These are phyloP conservation scores for Andrena trimmerana DNA, from an alignment of 2,888 invertebrate species.

Conservation along the genomic window DNA sequence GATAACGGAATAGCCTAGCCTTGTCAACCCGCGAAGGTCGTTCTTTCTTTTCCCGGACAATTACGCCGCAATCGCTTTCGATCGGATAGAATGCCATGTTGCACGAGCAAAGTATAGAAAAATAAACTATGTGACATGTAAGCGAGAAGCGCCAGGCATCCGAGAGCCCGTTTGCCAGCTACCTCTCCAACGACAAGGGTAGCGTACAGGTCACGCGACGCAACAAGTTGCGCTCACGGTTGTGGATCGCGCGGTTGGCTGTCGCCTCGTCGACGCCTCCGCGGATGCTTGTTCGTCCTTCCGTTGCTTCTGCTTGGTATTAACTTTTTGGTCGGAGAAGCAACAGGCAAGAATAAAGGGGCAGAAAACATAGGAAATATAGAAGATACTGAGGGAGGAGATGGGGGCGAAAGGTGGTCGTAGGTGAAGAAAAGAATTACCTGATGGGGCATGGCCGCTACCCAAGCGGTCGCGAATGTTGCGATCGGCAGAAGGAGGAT, in stretches of 20 bases:
- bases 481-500: conserved; percentile 50
- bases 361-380: too few relatives aligned
- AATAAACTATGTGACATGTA: too few relatives aligned
- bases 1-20: conserved; percentile 17
- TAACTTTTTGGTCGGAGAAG: too few relatives aligned
- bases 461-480: conserved; percentile 38
- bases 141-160: too few relatives aligned
- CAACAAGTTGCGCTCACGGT: not conserved
- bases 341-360: too few relatives aligned
- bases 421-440: conserved; percentile 52
- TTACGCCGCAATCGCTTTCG: not conserved
- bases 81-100: too few relatives aligned
- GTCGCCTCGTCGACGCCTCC: not conserved
- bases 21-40: not conserved
- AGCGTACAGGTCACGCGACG: not conserved
- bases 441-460: conserved; percentile 69
- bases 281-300: not conserved
- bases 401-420: too few relatives aligned
- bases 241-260: not conserved
- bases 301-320: too few relatives aligned
- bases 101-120: too few relatives aligned
- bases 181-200: not conserved
- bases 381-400: too few relatives aligned
- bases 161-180: too few relatives aligned
- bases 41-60: not conserved